Percentiles rank a stretch among this genome's conserved stretches.
These are phyloP conservation scores for Rhizoglyphus robini DNA, from an alignment of 1,140 invertebrate species.

Conservation along the genomic window DNA sequence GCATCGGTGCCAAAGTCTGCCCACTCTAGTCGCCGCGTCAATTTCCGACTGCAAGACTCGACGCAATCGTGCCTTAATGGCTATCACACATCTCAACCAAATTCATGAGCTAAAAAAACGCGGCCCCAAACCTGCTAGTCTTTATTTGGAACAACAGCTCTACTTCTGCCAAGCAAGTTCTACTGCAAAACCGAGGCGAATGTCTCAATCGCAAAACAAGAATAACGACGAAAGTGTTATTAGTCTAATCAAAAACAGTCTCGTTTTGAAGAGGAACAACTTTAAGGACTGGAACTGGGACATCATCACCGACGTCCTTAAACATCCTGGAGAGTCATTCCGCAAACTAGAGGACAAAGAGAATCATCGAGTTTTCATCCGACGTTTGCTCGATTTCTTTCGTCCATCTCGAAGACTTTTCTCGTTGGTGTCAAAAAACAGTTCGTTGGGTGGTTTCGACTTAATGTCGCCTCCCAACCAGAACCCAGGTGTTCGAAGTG, in stretches of 20 bases:
- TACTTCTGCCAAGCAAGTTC: constrained; percentile 27
- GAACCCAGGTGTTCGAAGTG: neutral
- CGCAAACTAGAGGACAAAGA: constrained; percentile 54
- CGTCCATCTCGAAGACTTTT: constrained; percentile 70
- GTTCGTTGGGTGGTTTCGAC: neutral
- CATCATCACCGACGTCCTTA: constrained; percentile 57
- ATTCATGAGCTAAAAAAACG: constrained; percentile 62
- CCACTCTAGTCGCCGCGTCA: constrained; percentile 60
- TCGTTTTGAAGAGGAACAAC: constrained; percentile 52
- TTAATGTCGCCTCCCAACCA: neutral
- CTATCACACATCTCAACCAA: constrained; percentile 55
- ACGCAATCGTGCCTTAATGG: constrained; percentile 49
- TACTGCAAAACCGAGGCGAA: neutral
- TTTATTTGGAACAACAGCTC: constrained; percentile 69
- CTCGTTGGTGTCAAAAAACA: constrained; percentile 49
- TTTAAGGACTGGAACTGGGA: constrained; percentile 71
- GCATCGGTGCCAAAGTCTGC: constrained; percentile 62
- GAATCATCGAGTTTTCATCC: constrained; percentile 60
- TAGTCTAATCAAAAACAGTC: constrained; percentile 51
- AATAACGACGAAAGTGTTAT: constrained; percentile 44
- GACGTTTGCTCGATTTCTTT: constrained; percentile 66
- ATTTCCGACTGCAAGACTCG: constrained; percentile 35
- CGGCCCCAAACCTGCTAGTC: constrained; percentile 56
- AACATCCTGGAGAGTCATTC: constrained; percentile 41
- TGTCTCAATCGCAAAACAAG: constrained; percentile 29